Base-by-base conservation (phyloP, 2,888 invertebrate species). In the Lepidochrysops patricia region DNA sequence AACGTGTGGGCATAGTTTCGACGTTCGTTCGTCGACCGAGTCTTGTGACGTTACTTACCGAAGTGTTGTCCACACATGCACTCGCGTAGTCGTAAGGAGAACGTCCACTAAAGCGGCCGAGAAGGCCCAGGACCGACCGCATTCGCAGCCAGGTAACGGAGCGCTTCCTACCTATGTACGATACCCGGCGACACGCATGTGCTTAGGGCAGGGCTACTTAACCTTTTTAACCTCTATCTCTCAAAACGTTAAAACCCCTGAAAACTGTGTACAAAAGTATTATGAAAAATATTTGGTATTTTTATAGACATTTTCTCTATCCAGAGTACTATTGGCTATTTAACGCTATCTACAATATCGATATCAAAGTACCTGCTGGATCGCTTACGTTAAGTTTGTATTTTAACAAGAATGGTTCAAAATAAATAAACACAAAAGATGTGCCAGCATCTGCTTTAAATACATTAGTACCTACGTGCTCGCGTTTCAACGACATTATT, bases 81-180 rank as follows among this genome's bases (percentile, higher is more conserved):
- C 88, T 72, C 89, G 84, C 82, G 82, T 88, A 90, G 90, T 90
- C 84, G 89, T 90, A 84, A 84, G 90, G 86, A 90, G 90, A 88
- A 89, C 89, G 72, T 90, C 90, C 82, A 90, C 89, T 82, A 90
- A 90, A 87, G 86, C 87, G 83, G 85, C 89, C 79, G 90, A 90
- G 80, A 90, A 90, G 86, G 83, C 87, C 81, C 90, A 90, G 88
- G 90, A 90, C 73, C 84, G 90, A 81, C 90, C 90, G 71, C 90
- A 90, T 81, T 90, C 90, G 79, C 90, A 90, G 86, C 90, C 90
- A 90, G 90, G 90, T 90, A 90, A 87, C 32, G 75, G 83, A 84
- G 84, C 83, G 87, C 86, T 84, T 84, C 70, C 72, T 74, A 77
- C 78, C 77, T 74, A 71, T 79, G 74, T 81, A 73, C 74, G 69